Base-by-base conservation (phyloP, 2,888 invertebrate species). In the Eupithecia tripunctaria region DNA sequence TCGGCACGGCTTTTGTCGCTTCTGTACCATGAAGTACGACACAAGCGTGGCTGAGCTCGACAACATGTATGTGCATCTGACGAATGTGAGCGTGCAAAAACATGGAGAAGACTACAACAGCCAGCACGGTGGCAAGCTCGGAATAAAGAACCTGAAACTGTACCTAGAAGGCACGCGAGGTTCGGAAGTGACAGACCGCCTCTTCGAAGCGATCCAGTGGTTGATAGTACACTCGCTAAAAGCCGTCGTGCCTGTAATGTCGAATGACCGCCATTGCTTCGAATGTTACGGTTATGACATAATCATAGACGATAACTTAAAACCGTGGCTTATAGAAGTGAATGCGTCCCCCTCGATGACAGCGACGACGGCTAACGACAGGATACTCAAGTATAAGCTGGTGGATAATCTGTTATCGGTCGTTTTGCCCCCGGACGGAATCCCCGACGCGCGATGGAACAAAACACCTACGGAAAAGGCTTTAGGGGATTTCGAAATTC, bases 211-310 rank as follows among this genome's bases (percentile, higher is more conserved):
- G 85, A 98, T 98, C 79, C 96, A 96, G 68, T 98, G 97, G 97
- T 94, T 98, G 72, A 98, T 98, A 80, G 97, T 98, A 1, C 98
- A 99, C 89, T 98, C 98, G 0, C 90, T 99, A 77, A 98, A 98
- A 89, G 97, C 98, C 2, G 98, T 98, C 2, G 96, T 98, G 5
- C 97, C 98, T 15, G 97, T 98, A 25, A 98, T 99, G 95, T 97
- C 97, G 0, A 98, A 97, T 82, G 98, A 99, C 92, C 94, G 97
- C 70, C 98, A 98, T 89, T 98, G 98, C 86, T 98, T 97, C 88
- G 98, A 98, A 89, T 98, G 98, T 85, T 99, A 99, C 85, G 99
- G 99, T 69, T 99, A 98, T 88, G 99, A 99, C 85, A 98, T 98
- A 70, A 99, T 99, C 80, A 98, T 99, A 80, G 99, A 99, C 89